Base-by-base conservation (phyloP, 2,797 vertebrate genomes). In the Gila robusta region DNA sequence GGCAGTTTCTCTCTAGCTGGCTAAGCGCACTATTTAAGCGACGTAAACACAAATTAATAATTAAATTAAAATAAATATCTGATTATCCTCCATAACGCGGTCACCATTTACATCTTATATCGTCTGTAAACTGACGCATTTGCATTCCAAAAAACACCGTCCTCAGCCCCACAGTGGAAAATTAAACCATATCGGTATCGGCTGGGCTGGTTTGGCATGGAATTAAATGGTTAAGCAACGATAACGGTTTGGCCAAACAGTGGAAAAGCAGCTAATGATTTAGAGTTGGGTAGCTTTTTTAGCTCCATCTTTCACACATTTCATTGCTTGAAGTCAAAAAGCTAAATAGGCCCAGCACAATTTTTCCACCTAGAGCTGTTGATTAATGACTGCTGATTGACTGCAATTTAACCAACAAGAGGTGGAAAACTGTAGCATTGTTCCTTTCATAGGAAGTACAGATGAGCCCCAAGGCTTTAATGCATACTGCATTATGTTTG, bases 341-440 rank as follows among this genome's bases (percentile, higher is more conserved):
- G 28, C 62, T 64, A 44, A 66, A 52, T 3, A 41, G 64, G 59
- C 17, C 73, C 54, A 66, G n/a, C 81, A 80, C 82, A 39, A 44
- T 82, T 81, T 86, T 82, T 79, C 76, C 80, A 73, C 16, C 44
- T n/a, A 14, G 54, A 85, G n/a, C 35, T 62, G 79, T 79, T 86
- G 72, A 86, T 81, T 84, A 83, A 83, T 6, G 69, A 5, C 47
- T 79, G 81, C 35, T 49, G 67, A 82, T 44, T 52, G 17, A 62
- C 26, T 79, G 54, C 37, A 54, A 83, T 82, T 72, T 72, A 79
- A 79, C 32, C 32, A 23, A 19, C 26, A 49, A 44, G 8, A n/a
- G 8, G 9, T 77, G 77, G 47, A 35, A 52, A 84, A 72, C n/a
- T 62, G 11, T 26, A 9, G 10, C 23, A 41, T 71, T 47, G 67